A percentile compares a stretch with the other conserved stretches of the same genome.
These are phyloP conservation scores for Patella pellucida DNA, from an alignment of 2,888 invertebrate species.

Conservation along the genomic window DNA sequence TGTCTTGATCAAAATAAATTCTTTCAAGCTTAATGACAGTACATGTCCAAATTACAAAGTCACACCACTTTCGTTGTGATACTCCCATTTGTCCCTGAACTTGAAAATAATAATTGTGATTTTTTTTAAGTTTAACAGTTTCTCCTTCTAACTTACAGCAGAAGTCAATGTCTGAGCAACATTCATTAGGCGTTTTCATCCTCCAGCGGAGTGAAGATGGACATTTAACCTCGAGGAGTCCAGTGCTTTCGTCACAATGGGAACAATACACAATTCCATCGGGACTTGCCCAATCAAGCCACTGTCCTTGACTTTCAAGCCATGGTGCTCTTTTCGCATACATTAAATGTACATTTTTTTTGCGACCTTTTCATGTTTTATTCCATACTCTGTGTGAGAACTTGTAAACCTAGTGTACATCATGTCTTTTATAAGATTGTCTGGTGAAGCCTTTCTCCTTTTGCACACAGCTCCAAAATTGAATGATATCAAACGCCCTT, in stretches of 20 bases:
- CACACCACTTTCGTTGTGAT: constrained; percentile 6
- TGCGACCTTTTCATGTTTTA: too few species aligned
- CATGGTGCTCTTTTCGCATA: too few species aligned
- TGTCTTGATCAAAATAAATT: not conserved
- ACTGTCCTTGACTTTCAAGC: too few species aligned
- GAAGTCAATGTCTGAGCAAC: not conserved
- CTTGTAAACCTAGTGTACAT: too few species aligned
- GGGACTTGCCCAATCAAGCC: not conserved
- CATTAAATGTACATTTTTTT: too few species aligned
- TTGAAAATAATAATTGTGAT: constrained; percentile 3
- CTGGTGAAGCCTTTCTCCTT: too few species aligned
- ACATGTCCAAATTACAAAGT: constrained; percentile 13
- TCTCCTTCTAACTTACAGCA: not conserved
- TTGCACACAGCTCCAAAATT: too few species aligned
- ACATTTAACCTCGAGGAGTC: not conserved
- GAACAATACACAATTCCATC: constrained; percentile 4
- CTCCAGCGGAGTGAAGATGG: not conserved
- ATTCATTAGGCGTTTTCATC: not conserved
- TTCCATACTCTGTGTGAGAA: too few species aligned
- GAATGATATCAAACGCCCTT: too few species aligned
- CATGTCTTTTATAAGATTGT: too few species aligned
- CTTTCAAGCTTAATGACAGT: not conserved
- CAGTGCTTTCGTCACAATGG: constrained; percentile 4
- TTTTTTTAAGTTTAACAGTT: not conserved
- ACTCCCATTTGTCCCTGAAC: constrained; percentile 7